Conservation (phyloP, 2,888 invertebrate species). For the Dendrolimus pini region DNA sequence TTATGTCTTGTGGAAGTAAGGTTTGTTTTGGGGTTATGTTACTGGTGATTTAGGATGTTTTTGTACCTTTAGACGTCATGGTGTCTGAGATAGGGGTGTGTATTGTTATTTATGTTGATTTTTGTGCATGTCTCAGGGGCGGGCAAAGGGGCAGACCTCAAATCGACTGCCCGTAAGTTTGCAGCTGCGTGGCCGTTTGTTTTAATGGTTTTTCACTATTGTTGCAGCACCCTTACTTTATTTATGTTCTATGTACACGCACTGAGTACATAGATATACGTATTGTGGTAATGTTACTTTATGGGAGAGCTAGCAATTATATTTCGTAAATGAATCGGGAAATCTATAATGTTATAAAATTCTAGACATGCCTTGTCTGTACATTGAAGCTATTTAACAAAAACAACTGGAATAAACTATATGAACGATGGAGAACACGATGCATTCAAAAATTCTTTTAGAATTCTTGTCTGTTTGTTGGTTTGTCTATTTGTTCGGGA, state of each 20-base stretch:
- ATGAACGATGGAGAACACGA: too few relatives aligned
- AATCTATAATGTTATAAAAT: conserved; percentile 4
- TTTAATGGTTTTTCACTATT: conserved; percentile 63
- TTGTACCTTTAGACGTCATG: conserved; percentile 32
- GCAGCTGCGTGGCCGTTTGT: conserved; percentile 68
- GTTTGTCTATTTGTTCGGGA: too few relatives aligned
- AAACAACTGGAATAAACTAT: too few relatives aligned
- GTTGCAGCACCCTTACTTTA: conserved; percentile 49
- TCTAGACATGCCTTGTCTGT: too few relatives aligned
- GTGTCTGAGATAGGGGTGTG: conserved; percentile 74
- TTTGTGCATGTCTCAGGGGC: conserved; percentile 64
- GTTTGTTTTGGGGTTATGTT: conserved; percentile 17
- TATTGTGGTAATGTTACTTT: conserved; percentile 30
- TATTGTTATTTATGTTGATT: conserved; percentile 76
- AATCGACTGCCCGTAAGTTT: conserved; percentile 51
- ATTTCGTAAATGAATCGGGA: conserved; percentile 17
- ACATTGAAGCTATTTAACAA: too few relatives aligned
- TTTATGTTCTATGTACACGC: conserved; percentile 48
- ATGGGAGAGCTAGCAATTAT: conserved; percentile 52
- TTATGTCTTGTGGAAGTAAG: conserved; percentile 17
- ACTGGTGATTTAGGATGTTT: conserved; percentile 23
- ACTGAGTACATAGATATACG: conserved; percentile 24
- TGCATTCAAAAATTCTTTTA: too few relatives aligned
- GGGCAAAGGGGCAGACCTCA: conserved; percentile 62
- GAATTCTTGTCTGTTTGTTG: too few relatives aligned